Conservation (phyloP, 1,140 invertebrate species). For the Bathynomus jamesi region DNA sequence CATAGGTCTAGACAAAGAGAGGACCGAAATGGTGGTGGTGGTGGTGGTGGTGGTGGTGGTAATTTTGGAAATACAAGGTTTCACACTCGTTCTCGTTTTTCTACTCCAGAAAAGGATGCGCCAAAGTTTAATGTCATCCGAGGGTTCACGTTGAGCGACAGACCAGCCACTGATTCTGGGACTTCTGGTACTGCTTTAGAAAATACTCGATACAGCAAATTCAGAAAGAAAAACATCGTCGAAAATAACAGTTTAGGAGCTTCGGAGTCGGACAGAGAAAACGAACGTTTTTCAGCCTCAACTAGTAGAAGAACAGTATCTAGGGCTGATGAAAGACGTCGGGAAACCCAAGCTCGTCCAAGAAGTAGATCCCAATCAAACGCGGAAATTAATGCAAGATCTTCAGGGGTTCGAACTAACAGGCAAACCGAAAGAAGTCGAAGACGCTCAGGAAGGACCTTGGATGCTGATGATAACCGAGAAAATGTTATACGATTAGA, state of each 20-base stretch:
- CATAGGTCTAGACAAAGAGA: conserved; percentile 1
- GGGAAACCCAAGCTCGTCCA: conserved; percentile 14
- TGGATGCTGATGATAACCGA: neutral
- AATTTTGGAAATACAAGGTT: conserved; percentile 11
- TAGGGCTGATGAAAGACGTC: conserved; percentile 11
- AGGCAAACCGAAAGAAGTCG: conserved; percentile 13
- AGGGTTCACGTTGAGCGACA: conserved; percentile 31
- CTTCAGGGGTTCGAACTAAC: conserved; percentile 18
- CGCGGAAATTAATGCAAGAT: conserved; percentile 17
- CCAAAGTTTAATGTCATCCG: conserved; percentile 33
- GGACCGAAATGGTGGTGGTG: no score
- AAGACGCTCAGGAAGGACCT: neutral
- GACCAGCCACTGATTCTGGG: neutral
- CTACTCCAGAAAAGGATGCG: conserved; percentile 23
- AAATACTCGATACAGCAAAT: conserved; percentile 34
- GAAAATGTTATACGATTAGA: neutral
- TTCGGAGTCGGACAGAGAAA: conserved; percentile 20
- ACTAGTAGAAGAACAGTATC: conserved; percentile 20
- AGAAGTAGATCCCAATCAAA: conserved; percentile 16
- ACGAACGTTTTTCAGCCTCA: conserved; percentile 27
- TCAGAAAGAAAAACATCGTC: conserved; percentile 19
- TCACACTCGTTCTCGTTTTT: conserved; percentile 3
- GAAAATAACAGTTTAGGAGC: conserved; percentile 29
- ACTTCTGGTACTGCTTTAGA: conserved; percentile 23
- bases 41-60: no score